Base-by-base conservation (phyloP, 2,888 invertebrate genomes). In the Keiferia lycopersicella region DNA sequence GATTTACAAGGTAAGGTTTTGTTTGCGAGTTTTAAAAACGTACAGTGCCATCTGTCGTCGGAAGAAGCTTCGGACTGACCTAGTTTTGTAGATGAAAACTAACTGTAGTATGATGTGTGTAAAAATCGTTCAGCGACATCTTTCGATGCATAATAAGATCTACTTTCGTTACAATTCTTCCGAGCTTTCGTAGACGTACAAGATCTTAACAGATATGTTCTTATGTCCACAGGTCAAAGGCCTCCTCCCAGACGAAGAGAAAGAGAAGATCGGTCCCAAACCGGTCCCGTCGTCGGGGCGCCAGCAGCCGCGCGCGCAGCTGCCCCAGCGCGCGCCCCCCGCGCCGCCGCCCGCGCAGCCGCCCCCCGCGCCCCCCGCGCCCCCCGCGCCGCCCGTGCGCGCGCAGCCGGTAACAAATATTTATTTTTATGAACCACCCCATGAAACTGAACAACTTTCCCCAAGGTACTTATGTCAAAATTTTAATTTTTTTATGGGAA, bases 261-360 rank as follows among this genome's bases (percentile, higher is more conserved):
- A 98, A 77, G 98, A 99, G 80, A 98, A 98, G 87, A 98, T 98
- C 73, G 99, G 98, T 0, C 98, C 98, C 0, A 97, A 96, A 87
- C 96, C 96, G 1, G 96, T 95, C 63, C 64, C 63, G 48, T 14
- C 50, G 22, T 14, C 62, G 68, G 60, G 14, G 1, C 26, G 53
- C 4, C 26, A n/a, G 53, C 26, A n/a, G 30, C 58, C 69, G 64
- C 50, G 67, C 45, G 34, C 69, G 62, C 26, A 16, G 18, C 58
- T 38, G 41, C 65, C 64, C 60, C 11, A 67, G 64, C 82, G 62
- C 77, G 66, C 66, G 61, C 57, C 68, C 70, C 63, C 68, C 71
- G 45, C 34, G 8, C 65, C 67, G 38, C n/a, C n/a, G n/a, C 74
- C 66, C 60, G 62, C 65, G 61, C 63, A 69, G 45, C 69, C 76